These are phyloP conservation scores for Acanthiza pusilla DNA, from an alignment of 2,797 vertebrate genomes.

Conservation along the genomic window DNA sequence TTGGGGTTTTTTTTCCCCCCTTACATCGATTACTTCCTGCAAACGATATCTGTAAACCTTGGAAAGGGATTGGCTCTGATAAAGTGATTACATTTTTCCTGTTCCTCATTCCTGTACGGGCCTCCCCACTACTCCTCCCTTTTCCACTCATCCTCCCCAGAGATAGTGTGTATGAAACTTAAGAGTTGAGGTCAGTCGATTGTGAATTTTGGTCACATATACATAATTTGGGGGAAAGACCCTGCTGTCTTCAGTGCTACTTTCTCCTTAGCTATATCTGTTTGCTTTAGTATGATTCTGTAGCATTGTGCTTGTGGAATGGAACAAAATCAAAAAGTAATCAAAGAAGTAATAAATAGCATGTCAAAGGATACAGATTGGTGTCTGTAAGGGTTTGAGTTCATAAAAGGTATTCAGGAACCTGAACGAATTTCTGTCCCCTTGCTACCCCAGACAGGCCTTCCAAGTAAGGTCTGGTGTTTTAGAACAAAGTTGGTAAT, in stretches of 20 bases:
- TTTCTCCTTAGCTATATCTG: neutral
- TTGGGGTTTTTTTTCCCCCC: neutral
- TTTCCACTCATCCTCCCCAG: neutral
- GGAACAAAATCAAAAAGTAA: neutral
- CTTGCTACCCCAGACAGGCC: neutral
- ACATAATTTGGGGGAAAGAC: neutral
- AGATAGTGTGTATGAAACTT: neutral
- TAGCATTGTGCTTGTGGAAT: neutral
- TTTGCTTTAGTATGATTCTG: neutral
- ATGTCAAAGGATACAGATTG: neutral
- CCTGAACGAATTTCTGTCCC: neutral
- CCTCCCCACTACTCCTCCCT: conserved; percentile 7
- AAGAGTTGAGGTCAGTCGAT: neutral
- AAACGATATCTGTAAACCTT: neutral
- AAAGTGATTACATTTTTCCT: conserved; percentile 42
- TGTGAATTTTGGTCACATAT: neutral
- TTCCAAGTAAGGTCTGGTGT: neutral
- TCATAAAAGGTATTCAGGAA: neutral
- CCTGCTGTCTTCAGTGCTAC: neutral
- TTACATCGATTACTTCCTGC: neutral
- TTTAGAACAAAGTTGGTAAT: neutral
- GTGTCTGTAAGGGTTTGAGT: neutral
- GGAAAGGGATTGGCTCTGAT: neutral
- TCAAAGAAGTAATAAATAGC: neutral
- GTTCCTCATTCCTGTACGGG: conserved; percentile 55